Evolutionary conservation across 2,113 vertebrate genomes (phyloP), one percentile per base, ranked within the genome.

Genomic region (Nipponia nippon): DNA sequence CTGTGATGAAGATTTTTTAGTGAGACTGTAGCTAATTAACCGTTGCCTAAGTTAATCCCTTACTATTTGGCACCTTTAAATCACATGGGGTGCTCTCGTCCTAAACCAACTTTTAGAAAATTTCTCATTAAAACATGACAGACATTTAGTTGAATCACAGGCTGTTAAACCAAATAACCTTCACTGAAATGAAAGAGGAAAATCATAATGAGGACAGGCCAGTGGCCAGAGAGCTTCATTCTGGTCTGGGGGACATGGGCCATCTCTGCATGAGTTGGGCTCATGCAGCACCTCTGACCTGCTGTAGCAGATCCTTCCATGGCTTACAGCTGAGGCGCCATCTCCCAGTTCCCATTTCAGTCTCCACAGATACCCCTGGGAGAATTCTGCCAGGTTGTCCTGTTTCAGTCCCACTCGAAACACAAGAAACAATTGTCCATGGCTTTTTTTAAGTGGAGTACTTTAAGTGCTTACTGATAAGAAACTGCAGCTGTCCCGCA

Each of bases 251-350:
- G 18, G 7, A 46, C 38, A 38, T 19, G 11, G 27, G 11, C 20
- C 7, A 0, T 36, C 34, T 42, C 25, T 72, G 11, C 7, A 6
- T 16, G 20, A 1, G 2, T 13, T 44, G 26, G 16, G 3, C 32
- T 89, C 18, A 47, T 22, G 47, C 56, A 76, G 19, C 10, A 19
- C 9, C n/a, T 79, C 52, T 72, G 61, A 47, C 29, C 7, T 65
- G 7, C 12, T 79, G 29, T 4, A 67, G 21, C 19, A 66, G 2
- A 3, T 91, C 20, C 7, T 90, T 77, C 65, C 38, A 46, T 12
- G 12, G 13, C 19, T 19, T 50, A 81, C n/a, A 83, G 12, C 10
- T 46, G 53, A 83, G 42, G 40, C 47, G 6, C 3, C 20, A 36
- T 40, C 7, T 96, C 30, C 22, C 14, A 32, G 0, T 71, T 89